Base-by-base conservation (phyloP, 2,797 vertebrate genomes). In the Odontamblyopus rebecca region DNA sequence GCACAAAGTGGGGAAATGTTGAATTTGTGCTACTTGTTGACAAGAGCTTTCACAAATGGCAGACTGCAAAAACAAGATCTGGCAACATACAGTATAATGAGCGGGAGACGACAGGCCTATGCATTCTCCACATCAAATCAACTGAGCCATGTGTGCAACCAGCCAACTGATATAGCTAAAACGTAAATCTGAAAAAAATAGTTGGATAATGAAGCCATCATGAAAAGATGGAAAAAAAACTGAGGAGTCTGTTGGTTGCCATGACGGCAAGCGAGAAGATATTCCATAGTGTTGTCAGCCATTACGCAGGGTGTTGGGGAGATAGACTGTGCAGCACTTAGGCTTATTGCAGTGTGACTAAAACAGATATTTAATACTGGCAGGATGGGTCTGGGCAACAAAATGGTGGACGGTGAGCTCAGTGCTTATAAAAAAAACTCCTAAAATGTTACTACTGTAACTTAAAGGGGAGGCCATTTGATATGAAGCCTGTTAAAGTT, bases 301-400 rank as follows among this genome's bases (percentile, higher is more conserved):
- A 89, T 89, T 86, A 89, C 74, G 44, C 84, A 85, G 81, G 64
- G 82, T 88, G 84, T 79, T 82, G 74, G 70, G 79, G 78, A 88
- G 90, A 86, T 82, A 86, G 87, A 89, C 85, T 83, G 81, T 77
- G 85, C 79, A 86, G 87, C 86, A 90, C 87, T 91, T 91, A 88
- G 77, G 82, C 88, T 86, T 90, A 91, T 90, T 90, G 86, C 87
- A 89, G 80, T 89, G 84, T 89, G 84, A 86, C 83, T 87, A 79
- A 82, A 89, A 83, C 73, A 86, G 85, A 87, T 86, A 87, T 87
- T 81, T 86, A 86, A 88, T 88, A 84, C 72, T 82, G 73, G 76
- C 67, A 35, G 84, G 82, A 86, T 84, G 78, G 79, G 79, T 74
- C 88, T 29, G 29, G 60, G 32, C 75, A 86, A 82, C 87, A 87